Conservation (phyloP, 2,113 vertebrate genomes). For the Phalacrocorax brasilianus region DNA sequence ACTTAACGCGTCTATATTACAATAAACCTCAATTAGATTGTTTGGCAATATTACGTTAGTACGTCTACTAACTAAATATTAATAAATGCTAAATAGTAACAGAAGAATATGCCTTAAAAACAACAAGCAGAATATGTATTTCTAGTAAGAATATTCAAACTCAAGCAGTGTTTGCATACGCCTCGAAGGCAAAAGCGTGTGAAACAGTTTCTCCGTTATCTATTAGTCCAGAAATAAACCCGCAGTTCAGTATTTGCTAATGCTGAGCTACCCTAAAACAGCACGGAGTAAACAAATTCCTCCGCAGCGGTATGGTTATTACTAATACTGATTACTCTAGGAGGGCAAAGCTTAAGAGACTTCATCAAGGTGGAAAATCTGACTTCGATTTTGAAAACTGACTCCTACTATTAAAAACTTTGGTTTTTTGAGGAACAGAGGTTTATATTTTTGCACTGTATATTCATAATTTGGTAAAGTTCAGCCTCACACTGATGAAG, state of each 20-base stretch:
- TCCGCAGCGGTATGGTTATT: background rate
- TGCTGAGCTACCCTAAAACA: background rate
- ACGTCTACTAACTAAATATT: background rate
- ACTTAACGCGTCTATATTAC: background rate
- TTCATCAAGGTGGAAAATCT: background rate
- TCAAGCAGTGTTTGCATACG: background rate
- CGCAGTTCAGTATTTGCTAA: background rate
- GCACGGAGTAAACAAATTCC: background rate
- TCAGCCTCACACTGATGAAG: background rate
- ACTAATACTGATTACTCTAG: background rate
- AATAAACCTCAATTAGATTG: background rate
- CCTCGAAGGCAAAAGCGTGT: background rate
- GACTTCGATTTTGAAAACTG: background rate
- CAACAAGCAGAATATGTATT: background rate
- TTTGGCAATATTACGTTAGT: background rate
- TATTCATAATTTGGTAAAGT: background rate
- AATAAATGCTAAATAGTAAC: background rate
- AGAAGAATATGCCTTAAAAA: background rate
- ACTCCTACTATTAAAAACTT: background rate
- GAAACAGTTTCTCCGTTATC: background rate
- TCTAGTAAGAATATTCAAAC: background rate
- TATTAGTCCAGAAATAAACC: background rate
- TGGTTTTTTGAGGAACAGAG: background rate
- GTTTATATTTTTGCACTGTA: background rate
- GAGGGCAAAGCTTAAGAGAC: background rate